phyloP scores from a whole-genome alignment of 2,888 invertebrate species.

The Tachystola acroxantha region DNA sequence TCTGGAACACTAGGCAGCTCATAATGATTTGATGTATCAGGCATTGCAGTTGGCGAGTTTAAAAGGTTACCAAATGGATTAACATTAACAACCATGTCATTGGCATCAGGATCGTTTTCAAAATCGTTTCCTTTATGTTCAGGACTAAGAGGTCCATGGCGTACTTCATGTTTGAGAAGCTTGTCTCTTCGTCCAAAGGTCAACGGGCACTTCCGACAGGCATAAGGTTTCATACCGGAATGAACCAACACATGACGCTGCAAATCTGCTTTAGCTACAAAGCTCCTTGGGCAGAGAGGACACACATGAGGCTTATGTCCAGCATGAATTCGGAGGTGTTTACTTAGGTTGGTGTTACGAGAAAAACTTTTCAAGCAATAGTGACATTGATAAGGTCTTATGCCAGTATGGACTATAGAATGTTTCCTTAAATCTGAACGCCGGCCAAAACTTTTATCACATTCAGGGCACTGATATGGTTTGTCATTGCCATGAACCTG shows the following conservation, averaged over 20 bases:
- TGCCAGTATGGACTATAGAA: conserved; percentile 87
- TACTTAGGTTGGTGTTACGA: conserved; percentile 86
- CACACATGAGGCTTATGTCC: conserved; percentile 86
- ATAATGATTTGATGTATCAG: conserved; percentile 44
- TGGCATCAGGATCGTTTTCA: conserved; percentile 50
- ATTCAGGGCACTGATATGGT: conserved; percentile 84
- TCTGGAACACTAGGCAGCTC: conserved; percentile 72
- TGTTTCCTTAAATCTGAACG: conserved; percentile 85
- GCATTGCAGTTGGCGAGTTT: conserved; percentile 60
- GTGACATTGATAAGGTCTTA: conserved; percentile 84
- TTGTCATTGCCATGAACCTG: conserved; percentile 83
- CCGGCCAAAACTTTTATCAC: conserved; percentile 83
- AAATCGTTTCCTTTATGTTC: conserved; percentile 39
- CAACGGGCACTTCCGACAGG: conserved; percentile 81
- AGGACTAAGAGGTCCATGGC: conserved; percentile 70
- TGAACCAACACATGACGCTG: conserved; percentile 83
- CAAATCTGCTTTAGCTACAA: conserved; percentile 83
- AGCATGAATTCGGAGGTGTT: conserved; percentile 85
- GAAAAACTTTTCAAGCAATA: conserved; percentile 87
- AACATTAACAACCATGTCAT: conserved; percentile 79
- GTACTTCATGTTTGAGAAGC: conserved; percentile 81
- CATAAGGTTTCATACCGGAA: conserved; percentile 81
- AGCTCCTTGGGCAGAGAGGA: conserved; percentile 84
- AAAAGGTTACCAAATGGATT: conserved; percentile 77
- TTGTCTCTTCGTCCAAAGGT: conserved; percentile 84